These are phyloP conservation scores for Rhinella marina DNA, from an alignment of 2,797 vertebrate genomes.

Conservation along the genomic window DNA sequence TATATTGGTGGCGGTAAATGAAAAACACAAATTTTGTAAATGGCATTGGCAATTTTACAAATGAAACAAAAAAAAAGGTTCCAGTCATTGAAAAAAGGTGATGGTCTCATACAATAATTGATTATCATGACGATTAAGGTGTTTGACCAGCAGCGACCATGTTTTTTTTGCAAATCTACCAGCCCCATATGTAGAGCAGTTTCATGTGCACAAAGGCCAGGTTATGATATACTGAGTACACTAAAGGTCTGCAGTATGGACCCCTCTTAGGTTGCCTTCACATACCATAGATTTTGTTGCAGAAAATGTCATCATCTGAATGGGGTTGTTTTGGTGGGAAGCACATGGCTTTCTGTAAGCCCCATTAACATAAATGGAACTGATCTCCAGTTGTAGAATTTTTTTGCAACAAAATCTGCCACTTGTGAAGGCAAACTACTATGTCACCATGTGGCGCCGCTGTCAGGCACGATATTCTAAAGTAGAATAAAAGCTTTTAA, in stretches of 20 bases:
- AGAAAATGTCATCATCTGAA: no score
- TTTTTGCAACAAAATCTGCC: no score
- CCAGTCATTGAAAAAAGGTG: neutral
- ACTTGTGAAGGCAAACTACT: neutral
- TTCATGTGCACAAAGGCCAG: neutral
- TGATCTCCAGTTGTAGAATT: no score
- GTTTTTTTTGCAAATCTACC: neutral
- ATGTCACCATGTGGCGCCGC: no score
- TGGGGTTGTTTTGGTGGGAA: no score
- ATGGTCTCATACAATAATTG: neutral
- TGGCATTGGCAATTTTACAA: neutral
- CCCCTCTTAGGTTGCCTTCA: neutral
- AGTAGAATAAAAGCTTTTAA: no score
- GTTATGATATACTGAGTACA: neutral
- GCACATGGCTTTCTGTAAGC: no score
- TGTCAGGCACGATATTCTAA: no score
- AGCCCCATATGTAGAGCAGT: neutral
- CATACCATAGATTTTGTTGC: no score
- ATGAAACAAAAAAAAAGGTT: neutral
- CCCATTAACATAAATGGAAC: no score
- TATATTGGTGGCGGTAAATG: conserved; percentile 32
- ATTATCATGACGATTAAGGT: no score
- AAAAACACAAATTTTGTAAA: neutral
- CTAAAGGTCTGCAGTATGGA: neutral
- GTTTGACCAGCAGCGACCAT: neutral